phyloP scores from a whole-genome alignment of 2,113 vertebrate genomes.

The Pelecanoides urinatrix region DNA sequence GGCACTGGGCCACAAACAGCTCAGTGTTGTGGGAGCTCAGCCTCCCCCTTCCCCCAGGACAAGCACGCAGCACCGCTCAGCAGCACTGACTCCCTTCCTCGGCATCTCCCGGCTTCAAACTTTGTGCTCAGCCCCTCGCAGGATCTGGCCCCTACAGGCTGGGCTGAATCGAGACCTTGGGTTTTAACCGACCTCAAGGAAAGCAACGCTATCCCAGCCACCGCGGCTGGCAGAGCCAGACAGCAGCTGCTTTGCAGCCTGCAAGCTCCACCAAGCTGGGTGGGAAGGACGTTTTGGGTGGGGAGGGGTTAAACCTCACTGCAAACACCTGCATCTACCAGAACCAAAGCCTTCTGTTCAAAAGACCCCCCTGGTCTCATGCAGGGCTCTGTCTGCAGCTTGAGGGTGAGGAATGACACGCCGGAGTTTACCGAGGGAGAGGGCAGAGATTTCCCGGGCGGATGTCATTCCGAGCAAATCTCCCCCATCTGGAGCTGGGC shows the following conservation, averaged over 20 bases:
- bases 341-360: background rate
- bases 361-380: background rate
- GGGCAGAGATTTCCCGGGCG: background rate
- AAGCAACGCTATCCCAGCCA: background rate
- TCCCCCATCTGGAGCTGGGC: background rate
- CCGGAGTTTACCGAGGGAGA: background rate
- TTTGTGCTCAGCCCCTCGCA: background rate
- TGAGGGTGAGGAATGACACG: background rate
- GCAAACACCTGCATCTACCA: conserved; percentile 42
- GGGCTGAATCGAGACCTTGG: background rate
- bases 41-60: background rate
- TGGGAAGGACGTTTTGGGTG: conserved; percentile 25
- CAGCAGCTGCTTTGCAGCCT: conserved; percentile 11
- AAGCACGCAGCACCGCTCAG: background rate
- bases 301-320: conserved; percentile 40
- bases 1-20: background rate
- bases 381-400: background rate
- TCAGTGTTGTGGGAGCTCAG: background rate
- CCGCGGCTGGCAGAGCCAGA: background rate
- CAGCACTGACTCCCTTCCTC: background rate
- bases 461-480: background rate
- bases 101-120: background rate
- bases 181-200: background rate
- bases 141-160: background rate
- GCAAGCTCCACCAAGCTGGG: background rate